Evolutionary conservation across 2,888 invertebrate species (phyloP), one percentile per base, ranked within the genome.

Genomic region (Yponomeuta cagnagella): DNA sequence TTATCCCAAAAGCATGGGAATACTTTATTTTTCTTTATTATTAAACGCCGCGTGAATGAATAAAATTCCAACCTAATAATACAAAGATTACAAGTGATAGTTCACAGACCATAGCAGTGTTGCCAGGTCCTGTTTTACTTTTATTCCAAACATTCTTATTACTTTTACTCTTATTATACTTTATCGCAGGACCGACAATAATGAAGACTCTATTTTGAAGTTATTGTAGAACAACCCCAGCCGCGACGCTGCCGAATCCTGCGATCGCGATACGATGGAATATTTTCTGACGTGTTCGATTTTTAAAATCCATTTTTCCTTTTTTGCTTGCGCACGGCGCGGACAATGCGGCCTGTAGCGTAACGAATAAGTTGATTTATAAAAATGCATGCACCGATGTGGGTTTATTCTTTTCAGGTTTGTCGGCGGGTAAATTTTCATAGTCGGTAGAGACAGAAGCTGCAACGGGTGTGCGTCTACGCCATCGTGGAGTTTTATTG

Each of bases 351-450:
- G 83, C 79, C 81, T 80, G 80, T 82, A 82, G 86, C 87, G 87
- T 85, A 88, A 85, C 89, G 89, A 87, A 89, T 88, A 87, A 85
- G 83, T 85, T 88, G 87, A 86, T 89, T 87, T 87, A 88, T 86
- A 86, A 83, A 84, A 84, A 84, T 76, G 78, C 82, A 80, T 84
- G 83, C 82, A 73, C 77, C 33, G 81, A 83, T 80, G 80, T 77
- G 81, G 81, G 80, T 76, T 81, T 82, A 65, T 31, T 30, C 65
- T 12, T 31, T 65, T 23, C 48, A 23, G 48, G 33, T n/a, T 68
- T 65, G 68, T 43, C 8, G 9, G 68, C 68, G 31, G 65, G 30
- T 65, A 58, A 12, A 58, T 15, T 52, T 15, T 12, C 15, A 58
- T 15, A 58, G 52, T 33, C 33, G 2, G 5, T 12, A 15, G 15